Evolutionary conservation across 1,140 invertebrate species (phyloP), one percentile per base, ranked within the genome.

Genomic region (Hypsibius dujardini): DNA sequence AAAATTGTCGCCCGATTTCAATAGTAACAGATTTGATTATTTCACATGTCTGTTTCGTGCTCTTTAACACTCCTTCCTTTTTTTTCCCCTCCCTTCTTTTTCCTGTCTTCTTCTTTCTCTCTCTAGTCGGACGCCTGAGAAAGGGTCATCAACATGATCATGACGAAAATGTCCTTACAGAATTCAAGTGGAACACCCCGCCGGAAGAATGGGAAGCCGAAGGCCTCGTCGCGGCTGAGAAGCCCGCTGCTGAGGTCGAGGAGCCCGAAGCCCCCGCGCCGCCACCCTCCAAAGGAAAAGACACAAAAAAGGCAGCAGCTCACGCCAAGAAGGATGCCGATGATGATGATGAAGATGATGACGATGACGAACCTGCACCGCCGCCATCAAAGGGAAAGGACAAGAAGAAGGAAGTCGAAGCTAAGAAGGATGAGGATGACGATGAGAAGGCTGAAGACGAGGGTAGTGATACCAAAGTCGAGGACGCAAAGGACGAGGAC

Each of bases 401-500:
- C 7, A n/a, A 7, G 50, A 56, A 56, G 50, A n/a, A 56, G 50
- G 50, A 56, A 56, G n/a, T 7, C 50, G 50, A 56, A n/a, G 50
- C 7, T 56, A n/a, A 56, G 50, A n/a, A 56, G 7, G 50, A 56
- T 56, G 50, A 56, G n/a, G 50, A 56, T 56, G 50, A 56, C 7
- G 50, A 56, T 56, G 50, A 56, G 7, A 56, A 56, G n/a, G n/a
- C 7, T 7, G 50, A 56, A 56, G 50, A 7, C n/a, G 50, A n/a
- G 7, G 7, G n/a, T 56, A n/a, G n/a, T n/a, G 50, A 56, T 56
- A n/a, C 7, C n/a, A 56, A 56, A n/a, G 50, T 7, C n/a, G 50
- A 56, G 7, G 50, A 56, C n/a, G 50, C 50, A n/a, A 56, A 56
- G 50, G n/a, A n/a, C 50, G 50, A 56, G 50, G n/a, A n/a, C n/a